Evolutionary conservation across 2,113 vertebrate species (phyloP).

Genomic region (Okapia johnstoni): DNA sequence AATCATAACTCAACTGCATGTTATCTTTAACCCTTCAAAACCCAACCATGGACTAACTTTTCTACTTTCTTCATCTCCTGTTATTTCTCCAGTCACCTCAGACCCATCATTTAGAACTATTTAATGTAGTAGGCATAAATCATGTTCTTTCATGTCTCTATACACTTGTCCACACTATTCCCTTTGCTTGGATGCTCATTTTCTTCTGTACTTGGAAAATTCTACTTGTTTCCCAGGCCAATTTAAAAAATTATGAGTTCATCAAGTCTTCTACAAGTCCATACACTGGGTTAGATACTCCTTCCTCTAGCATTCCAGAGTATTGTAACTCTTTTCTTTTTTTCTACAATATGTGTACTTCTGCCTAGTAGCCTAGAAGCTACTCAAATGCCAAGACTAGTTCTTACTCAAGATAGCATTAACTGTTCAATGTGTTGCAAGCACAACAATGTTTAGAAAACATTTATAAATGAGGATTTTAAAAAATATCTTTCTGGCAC

Average conservation of each 20-base stretch:
- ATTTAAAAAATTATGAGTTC: background rate
- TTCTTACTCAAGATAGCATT: background rate
- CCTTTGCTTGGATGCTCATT: background rate
- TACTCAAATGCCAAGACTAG: background rate
- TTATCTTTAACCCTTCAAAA: background rate
- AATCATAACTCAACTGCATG: background rate
- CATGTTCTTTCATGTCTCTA: background rate
- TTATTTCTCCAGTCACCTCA: background rate
- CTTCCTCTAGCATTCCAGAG: background rate
- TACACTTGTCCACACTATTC: background rate
- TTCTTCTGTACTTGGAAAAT: slow-evolving; percentile 10
- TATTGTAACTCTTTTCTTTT: background rate
- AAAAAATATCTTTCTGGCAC: background rate
- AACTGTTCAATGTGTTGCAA: background rate
- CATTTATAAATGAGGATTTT: background rate
- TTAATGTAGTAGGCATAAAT: background rate
- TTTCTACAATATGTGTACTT: background rate
- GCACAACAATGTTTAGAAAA: background rate
- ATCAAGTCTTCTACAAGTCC: background rate
- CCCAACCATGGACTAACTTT: background rate
- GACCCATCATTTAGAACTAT: background rate
- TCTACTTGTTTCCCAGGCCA: background rate
- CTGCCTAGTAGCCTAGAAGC: background rate
- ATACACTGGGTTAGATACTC: background rate
- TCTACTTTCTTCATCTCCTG: background rate